Conservation (phyloP, 2,797 vertebrate genomes). For the Oreochromis mossambicus region DNA sequence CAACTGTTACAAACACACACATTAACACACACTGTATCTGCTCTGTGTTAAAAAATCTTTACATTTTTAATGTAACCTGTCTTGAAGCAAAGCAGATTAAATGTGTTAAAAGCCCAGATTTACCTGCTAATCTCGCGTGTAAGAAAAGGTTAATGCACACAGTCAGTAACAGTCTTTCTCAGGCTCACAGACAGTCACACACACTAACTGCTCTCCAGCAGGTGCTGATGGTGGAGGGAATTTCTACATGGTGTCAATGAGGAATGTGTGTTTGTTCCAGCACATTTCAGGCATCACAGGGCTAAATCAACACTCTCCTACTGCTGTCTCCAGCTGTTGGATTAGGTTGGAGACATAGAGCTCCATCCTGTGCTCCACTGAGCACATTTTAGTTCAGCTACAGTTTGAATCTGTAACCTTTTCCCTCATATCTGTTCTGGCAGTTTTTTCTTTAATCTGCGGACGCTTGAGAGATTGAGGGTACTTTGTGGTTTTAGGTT, state of each 20-base stretch:
- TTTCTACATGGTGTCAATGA: not conserved
- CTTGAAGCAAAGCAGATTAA: not conserved
- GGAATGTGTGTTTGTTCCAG: slow-evolving; percentile 23
- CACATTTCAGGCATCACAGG: not conserved
- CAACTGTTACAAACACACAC: not conserved
- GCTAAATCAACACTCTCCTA: not conserved
- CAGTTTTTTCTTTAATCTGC: not conserved
- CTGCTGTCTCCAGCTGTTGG: not conserved
- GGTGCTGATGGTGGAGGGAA: not conserved
- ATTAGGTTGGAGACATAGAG: not conserved
- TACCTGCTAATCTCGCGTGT: not conserved
- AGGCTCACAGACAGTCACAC: not conserved
- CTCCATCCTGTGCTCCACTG: not conserved
- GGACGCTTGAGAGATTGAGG: accelerated
- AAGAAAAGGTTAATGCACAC: not conserved
- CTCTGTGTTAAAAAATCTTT: not conserved
- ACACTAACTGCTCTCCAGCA: not conserved
- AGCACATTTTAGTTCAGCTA: not conserved
- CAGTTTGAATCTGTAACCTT: not conserved
- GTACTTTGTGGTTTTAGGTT: not conserved
- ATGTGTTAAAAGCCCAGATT: not conserved
- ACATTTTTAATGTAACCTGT: not conserved
- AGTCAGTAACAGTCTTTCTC: not conserved
- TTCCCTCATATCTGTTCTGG: not conserved
- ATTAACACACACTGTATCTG: not conserved